Percentiles rank a stretch among this genome's conserved stretches.
These are phyloP conservation scores for Acleris laterana DNA, from an alignment of 2,888 invertebrate species.

Conservation along the genomic window DNA sequence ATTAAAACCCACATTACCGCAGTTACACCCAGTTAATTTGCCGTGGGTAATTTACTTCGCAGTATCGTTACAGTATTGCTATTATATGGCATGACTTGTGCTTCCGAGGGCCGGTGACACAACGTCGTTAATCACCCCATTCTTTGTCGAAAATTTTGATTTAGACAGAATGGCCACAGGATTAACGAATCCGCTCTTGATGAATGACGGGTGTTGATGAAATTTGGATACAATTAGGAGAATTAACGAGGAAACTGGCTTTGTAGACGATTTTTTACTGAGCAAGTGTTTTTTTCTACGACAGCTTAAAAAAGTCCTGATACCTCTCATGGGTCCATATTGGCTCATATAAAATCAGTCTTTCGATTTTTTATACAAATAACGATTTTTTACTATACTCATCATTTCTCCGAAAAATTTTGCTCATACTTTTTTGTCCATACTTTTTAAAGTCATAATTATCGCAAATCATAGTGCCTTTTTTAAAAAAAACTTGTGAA, in stretches of 20 bases:
- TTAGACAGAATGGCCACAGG: constrained; percentile 71
- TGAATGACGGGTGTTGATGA: constrained; percentile 72
- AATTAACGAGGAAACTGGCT: constrained; percentile 11
- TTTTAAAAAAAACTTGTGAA: too few species aligned
- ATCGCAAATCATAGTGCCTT: too few species aligned
- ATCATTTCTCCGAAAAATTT: too few species aligned
- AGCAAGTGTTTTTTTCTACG: background rate
- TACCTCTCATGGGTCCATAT: too few species aligned
- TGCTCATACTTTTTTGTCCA: too few species aligned
- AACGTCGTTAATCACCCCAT: constrained; percentile 78
- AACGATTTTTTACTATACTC: too few species aligned
- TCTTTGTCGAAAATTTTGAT: constrained; percentile 77
- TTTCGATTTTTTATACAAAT: too few species aligned
- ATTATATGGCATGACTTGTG: constrained; percentile 79
- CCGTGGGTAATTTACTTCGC: constrained; percentile 74
- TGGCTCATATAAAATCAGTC: too few species aligned
- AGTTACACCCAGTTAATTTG: constrained; percentile 67
- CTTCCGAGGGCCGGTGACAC: constrained; percentile 76
- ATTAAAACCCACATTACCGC: constrained; percentile 36
- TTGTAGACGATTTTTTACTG: background rate
- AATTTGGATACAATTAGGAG: constrained; percentile 42
- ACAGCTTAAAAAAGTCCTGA: background rate
- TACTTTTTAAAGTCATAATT: too few species aligned
- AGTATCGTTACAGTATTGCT: constrained; percentile 73
- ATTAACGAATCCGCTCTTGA: constrained; percentile 70